Base-by-base conservation (phyloP, 2,797 vertebrate species). In the Neosalanx taihuensis region DNA sequence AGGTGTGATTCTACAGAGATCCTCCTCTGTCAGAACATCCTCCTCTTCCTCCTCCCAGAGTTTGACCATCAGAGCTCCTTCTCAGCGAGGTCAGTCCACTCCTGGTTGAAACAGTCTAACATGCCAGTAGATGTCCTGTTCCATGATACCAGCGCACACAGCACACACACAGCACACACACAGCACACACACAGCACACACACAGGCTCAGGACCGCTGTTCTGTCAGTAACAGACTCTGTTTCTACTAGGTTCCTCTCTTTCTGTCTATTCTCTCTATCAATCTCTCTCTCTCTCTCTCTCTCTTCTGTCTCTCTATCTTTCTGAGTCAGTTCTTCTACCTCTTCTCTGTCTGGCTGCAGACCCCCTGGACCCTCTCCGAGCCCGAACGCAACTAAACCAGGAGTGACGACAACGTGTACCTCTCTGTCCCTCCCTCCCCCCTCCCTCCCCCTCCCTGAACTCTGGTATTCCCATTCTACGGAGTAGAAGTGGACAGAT, bases 391-490 rank as follows among this genome's bases (percentile, higher is more conserved):
- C 51, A 13, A 57, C 51, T 73, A 29, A 69, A 83, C 58, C 72
- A 1, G 33, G 31, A 59, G 66, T 20, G 74, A 75, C 64, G 12
- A 18, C 63, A 71, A 15, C 76, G 37, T 2, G 58, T 56, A 37
- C 20, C 23, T 31, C 66, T 68, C 66, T 56, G 30, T 56, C 51
- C 17, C 13, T 53, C 26, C 17, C 71, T 60, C 72, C 53, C 64
- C 73, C 73, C 56, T 37, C 61, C 17, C 73, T 7, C 37, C 71
- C 77, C 3, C 56, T 5, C 18, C 51, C 57, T 41, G 18, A 72
- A 79, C 60, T 35, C 73, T 77, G 81, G 80, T 78, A 73, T 73
- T 85, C 17, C 5, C 72, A 74, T 77, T 85, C 79, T 79, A 76
- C 58, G 49, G 17, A 10, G 57, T 20, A 4, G 60, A 67, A 46